Evolutionary conservation across 2,797 vertebrate genomes (phyloP), one percentile per base, ranked within the genome.

Genomic region (Xerus rutilus): DNA sequence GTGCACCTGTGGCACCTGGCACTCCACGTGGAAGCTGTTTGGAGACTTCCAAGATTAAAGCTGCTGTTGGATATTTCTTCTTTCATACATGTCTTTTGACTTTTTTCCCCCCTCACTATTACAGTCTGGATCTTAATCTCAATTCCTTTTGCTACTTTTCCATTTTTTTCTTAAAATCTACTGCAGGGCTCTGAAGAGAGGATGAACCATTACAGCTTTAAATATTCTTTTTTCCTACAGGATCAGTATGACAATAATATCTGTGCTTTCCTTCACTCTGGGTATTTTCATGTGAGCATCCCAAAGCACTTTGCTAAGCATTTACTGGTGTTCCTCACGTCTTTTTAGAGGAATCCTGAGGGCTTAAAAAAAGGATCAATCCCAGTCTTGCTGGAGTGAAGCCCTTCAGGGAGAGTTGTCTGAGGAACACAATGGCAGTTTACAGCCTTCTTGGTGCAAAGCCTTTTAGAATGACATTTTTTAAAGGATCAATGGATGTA

Each of bases 21-120:
- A 81, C 62, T 87, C 70, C 3, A 1, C n/a, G 77, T 39, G 0
- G 0, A 77, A 93, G 81, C 88, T 11, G 18, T 39, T 97, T 93
- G 93, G 96, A 92, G 82, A 94, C 14, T 76, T 91, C 89, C 65
- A 94, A 92, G 96, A 96, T 95, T 8, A 94, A 97, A 98, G 96
- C 89, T 83, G 43, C 74, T 45, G 57, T 86, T 95, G 52, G 52
- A 39, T 74, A 83, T 45, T 95, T 94, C 94, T 89, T 81, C 92
- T 97, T 90, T 96, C 59, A 82, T 43, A 62, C 12, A 65, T 57
- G 15, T 87, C 35, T 72, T 98, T 97, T 86, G 85, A 86, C 18
- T 94, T 87, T 7, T 86, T 14, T 21, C 52, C 47, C 52, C 47
- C 72, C 35, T 23, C 62, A 73, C 95, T 69, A 35, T 93, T 93